Base-by-base conservation (phyloP, 2,888 invertebrate genomes). In the Leptura quadrifasciata region DNA sequence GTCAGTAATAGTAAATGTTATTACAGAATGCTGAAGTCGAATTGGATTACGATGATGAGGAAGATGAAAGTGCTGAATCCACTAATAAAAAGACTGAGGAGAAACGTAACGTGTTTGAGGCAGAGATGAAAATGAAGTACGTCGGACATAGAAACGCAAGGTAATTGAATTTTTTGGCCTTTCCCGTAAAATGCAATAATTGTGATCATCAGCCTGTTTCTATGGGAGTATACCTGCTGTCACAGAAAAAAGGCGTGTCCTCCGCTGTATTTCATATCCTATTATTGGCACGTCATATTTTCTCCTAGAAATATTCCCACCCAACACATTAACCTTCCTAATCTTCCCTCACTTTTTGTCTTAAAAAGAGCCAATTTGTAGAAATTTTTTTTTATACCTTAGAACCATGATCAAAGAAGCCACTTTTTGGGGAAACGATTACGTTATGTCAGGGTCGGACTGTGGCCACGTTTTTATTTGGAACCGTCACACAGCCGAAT, bases 391-490 rank as follows among this genome's bases (percentile, higher is more conserved):
- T 39, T 4, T 31, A 31, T 31, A 58, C 35, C 68, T 10, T 20
- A 94, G 93, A 86, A 94, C 94, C 68, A 94, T 94, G 95, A 96
- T 96, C 77, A 96, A 96, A 88, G 95, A 96, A 87, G 94, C 95
- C 3, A 93, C 93, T 75, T 96, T 96, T 88, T 96, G 95, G 95
- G 96, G 96, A 63, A 91, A 94, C 82, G 90, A 94, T 83, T 94
- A 92, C 89, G 93, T 96, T 15, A 93, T 96, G 93, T 95, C 95
- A 21, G 96, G 96, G n/a, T 95, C 95, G 15, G 96, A 96, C 89
- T 96, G 96, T 88, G 96, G 96, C 0, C 95, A 96, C 85, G 94
- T 96, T 15, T 96, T 96, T 85, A 91, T 95, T 47, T 96, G 96
- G 96, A 92, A 95, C 72, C 91, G 94, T 52, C 89, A 92, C 61